A percentile compares a stretch with the other conserved stretches of the same genome.
phyloP scores from a whole-genome alignment of 2,797 vertebrate genomes.

The Hapalemur alaotrensis region DNA sequence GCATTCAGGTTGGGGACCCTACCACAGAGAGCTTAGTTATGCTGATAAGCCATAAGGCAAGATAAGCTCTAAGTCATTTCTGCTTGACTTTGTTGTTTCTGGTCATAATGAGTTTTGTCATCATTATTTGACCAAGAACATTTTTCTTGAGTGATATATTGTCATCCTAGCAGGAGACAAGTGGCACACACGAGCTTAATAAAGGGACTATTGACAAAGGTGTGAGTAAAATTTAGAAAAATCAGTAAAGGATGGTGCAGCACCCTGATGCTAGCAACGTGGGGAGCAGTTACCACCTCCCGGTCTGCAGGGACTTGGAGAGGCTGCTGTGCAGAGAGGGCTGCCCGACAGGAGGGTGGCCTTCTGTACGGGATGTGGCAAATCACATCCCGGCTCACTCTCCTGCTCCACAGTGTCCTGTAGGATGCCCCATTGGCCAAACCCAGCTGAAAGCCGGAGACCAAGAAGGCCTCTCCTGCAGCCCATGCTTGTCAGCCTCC shows the following conservation, averaged over 20 bases:
- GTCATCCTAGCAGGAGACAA: neutral
- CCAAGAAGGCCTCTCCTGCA: neutral
- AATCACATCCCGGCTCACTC: rapidly evolving
- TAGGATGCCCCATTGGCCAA: rapidly evolving
- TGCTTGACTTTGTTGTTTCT: neutral
- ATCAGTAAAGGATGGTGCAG: neutral
- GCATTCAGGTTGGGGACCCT: neutral
- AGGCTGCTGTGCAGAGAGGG: neutral
- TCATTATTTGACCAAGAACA: neutral
- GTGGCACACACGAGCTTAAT: neutral
- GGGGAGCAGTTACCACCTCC: neutral
- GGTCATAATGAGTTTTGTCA: neutral
- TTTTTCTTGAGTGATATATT: neutral
- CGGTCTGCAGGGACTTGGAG: neutral
- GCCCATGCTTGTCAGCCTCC: neutral
- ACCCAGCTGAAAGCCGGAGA: neutral
- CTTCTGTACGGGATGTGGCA: neutral
- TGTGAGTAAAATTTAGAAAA: neutral
- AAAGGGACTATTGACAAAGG: neutral
- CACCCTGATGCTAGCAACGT: neutral
- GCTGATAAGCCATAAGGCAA: neutral
- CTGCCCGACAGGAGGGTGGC: rapidly evolving
- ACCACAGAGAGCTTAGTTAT: neutral
- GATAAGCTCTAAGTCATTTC: neutral
- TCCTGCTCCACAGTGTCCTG: neutral